Evolutionary conservation across 2,113 vertebrate species (phyloP), one percentile per base, ranked within the genome.

Genomic region (Nesogale talazaci): DNA sequence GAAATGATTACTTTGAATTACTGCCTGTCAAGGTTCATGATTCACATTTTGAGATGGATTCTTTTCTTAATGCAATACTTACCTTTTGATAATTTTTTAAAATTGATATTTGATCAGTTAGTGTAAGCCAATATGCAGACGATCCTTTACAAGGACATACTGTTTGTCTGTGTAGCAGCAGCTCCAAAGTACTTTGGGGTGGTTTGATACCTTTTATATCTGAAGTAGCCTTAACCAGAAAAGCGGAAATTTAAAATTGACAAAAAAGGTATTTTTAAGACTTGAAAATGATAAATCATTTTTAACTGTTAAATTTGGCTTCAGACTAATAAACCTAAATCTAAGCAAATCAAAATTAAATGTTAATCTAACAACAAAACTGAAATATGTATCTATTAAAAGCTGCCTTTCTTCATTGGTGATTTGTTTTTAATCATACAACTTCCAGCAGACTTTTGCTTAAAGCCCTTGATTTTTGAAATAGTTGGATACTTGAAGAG

Each of bases 21-120:
- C 95, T 97, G 95, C 67, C 78, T 89, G 85, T 97, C 90, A 96
- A 89, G 96, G 96, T 85, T 98, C 97, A 98, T 97, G 95, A 97
- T 97, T 97, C 97, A 97, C 95, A 95, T 98, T 97, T 97, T 97
- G 76, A 95, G 85, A 96, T 95, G 96, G 95, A 92, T 97, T 98
- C 91, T 97, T 97, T 97, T 98, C 97, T 97, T 98, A 98, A 97
- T 97, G 91, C 70, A 97, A 97, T 97, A 96, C 86, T 90, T 97
- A 96, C 92, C 97, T 98, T 98, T 98, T 98, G 96, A 97, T 97
- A 98, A 94, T 96, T 97, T 97, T 96, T 97, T 96, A 90, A 97
- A 93, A 88, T 94, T 94, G 95, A 52, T 97, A 95, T 96, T 96
- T 95, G 91, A 94, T 93, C 96, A 96, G 86, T 85, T 96, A 95